Base-by-base conservation (phyloP, 2,113 vertebrate species). In the Sturnira hondurensis region DNA sequence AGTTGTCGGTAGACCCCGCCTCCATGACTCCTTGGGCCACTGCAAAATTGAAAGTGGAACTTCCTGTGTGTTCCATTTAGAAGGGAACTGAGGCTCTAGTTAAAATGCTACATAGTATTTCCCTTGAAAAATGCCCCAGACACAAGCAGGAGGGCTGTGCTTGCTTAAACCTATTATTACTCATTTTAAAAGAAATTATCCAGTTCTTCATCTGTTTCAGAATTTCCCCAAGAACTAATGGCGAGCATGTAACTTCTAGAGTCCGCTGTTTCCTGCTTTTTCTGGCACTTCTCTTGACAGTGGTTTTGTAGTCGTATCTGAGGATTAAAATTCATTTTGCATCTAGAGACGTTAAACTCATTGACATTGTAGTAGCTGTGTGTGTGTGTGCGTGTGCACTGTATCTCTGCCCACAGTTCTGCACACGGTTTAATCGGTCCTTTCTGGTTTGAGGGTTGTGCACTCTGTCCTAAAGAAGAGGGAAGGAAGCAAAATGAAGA, bases 401-500 rank as follows among this genome's bases (percentile, higher is more conserved):
- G 17, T 47, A 16, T 89, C 77, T 95, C 54, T 90, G 11, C 19
- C 63, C 31, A 78, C 20, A 43, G 58, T 82, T 83, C 33, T 80
- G 36, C 38, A 26, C 16, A 0, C 58, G 56, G 56, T 50, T 86
- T 43, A 31, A 1, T 70, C n/a, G 54, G 50, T 58, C 50, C 90
- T 85, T 95, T 82, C 84, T 85, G 58, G 41, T 52, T 61, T 67
- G 74, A 91, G 58, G 74, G 80, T n/a, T 19, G 14, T 28, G 22
- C 71, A 33, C 47, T 96, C 10, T 93, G 58, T 81, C 15, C 47
- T 52, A 80, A 92, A 52, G 83, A 92, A 88, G 52, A 41, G 41
- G 38, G 70, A 61, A 76, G 38, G 56, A 77, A 88, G 16, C 71
- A 93, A 92, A 86, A n/a, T 77, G 86, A 93, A 89, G 76, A 90